These are phyloP conservation scores for Agrotis clavis DNA, from an alignment of 2,888 invertebrate genomes.

Conservation along the genomic window DNA sequence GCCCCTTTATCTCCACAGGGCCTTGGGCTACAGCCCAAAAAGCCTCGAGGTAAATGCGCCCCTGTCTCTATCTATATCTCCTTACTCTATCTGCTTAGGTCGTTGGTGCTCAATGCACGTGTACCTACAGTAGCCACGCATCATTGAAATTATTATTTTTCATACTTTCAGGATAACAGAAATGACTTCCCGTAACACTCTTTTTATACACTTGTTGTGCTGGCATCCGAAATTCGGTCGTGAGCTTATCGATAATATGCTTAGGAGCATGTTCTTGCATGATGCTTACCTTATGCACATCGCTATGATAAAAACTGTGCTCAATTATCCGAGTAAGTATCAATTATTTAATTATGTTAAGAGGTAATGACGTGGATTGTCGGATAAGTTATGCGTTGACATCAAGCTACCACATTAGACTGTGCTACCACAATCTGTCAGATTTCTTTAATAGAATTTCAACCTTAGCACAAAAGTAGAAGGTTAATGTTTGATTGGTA, in stretches of 20 bases:
- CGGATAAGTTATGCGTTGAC: too few relatives aligned
- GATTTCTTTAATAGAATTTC: too few relatives aligned
- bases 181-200: slow-evolving; percentile 88
- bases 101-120: neutral
- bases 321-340: slow-evolving; percentile 77
- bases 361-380: too few relatives aligned
- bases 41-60: too few relatives aligned
- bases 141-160: neutral
- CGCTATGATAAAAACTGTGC: slow-evolving; percentile 89
- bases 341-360: neutral
- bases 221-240: slow-evolving; percentile 85
- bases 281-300: slow-evolving; percentile 87
- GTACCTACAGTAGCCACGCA: neutral
- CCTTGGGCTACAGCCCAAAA: too few relatives aligned
- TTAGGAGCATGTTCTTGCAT: slow-evolving; percentile 88
- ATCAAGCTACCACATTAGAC: too few relatives aligned
- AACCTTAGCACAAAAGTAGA: too few relatives aligned
- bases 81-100: neutral
- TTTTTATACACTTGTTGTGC: slow-evolving; percentile 92
- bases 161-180: slow-evolving; percentile 80
- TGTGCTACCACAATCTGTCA: too few relatives aligned
- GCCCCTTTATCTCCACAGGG: too few relatives aligned
- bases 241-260: slow-evolving; percentile 80
- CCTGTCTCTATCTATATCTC: too few relatives aligned
- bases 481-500: too few relatives aligned